Evolutionary conservation across 2,888 invertebrate species (phyloP).

Genomic region (Hermaeophaga mercurialis): DNA sequence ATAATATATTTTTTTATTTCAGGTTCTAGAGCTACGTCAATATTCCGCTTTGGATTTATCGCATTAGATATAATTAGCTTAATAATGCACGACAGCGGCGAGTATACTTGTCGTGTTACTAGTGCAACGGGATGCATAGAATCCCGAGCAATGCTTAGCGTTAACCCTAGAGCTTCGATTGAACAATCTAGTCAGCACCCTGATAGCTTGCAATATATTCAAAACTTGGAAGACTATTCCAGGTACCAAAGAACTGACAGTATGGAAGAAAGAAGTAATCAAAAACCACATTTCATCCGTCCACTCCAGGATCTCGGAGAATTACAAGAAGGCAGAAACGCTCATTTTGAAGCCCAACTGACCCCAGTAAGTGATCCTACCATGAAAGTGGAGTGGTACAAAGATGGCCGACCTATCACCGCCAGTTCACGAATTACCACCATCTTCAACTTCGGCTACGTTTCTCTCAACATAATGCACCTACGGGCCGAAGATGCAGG

Average conservation of each 20-base stretch:
- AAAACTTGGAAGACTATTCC: conserved; percentile 88
- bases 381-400: conserved; percentile 97
- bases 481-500: conserved; percentile 98
- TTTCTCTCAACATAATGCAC: conserved; percentile 97
- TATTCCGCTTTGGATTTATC: conserved; percentile 97
- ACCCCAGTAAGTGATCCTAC: conserved; percentile 91
- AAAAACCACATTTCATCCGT: conserved; percentile 86
- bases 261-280: conserved; percentile 78
- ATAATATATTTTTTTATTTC: conserved; percentile 18
- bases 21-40: conserved; percentile 95
- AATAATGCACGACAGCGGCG: conserved; percentile 84
- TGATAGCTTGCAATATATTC: conserved; percentile 87
- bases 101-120: conserved; percentile 86
- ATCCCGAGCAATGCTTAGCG: conserved; percentile 80
- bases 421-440: conserved; percentile 97
- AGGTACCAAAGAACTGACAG: conserved; percentile 85
- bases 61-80: conserved; percentile 90
- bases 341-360: conserved; percentile 91
- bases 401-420: conserved; percentile 92
- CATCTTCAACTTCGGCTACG: conserved; percentile 98
- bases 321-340: conserved; percentile 87
- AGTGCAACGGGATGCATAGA: conserved; percentile 87
- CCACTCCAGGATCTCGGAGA: conserved; percentile 85
- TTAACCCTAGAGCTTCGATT: conserved; percentile 81
- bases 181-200: conserved; percentile 91